phyloP scores from a whole-genome alignment of 2,888 invertebrate species.

The Amiota minor region DNA sequence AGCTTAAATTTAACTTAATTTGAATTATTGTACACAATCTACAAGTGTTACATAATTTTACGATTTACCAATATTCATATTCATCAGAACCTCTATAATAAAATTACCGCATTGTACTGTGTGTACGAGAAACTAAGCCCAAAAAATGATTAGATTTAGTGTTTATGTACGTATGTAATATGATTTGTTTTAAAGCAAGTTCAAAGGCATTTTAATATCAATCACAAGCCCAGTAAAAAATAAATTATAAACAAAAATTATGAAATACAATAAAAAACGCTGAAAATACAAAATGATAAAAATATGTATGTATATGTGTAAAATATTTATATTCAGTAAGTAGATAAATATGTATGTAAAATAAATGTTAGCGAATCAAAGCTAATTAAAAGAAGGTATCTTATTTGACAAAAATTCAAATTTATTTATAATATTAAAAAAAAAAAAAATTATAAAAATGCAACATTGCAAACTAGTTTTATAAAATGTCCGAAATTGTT shows the following conservation, averaged over 20 bases:
- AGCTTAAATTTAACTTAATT: no score
- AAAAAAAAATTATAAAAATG: conserved; percentile 36
- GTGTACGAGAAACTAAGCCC: no score
- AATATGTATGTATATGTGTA: not conserved
- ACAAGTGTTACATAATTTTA: no score
- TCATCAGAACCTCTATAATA: no score
- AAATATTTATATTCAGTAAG: no score
- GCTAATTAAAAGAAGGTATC: not conserved
- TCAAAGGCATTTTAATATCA: conserved; percentile 61
- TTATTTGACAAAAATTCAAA: not conserved
- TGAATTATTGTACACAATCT: no score
- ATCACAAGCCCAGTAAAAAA: conserved; percentile 56
- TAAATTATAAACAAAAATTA: conserved; percentile 35
- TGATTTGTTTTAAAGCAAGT: conserved; percentile 59
- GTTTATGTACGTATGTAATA: no score
- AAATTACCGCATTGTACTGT: no score
- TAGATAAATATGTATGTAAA: not conserved
- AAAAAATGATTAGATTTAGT: no score
- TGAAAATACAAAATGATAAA: conserved; percentile 32
- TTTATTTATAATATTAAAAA: conserved; percentile 6
- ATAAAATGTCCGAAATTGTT: conserved; percentile 49
- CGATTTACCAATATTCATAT: no score
- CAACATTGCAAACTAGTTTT: conserved; percentile 55
- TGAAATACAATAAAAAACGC: conserved; percentile 34
- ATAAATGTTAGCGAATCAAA: conserved; percentile 18